Evolutionary conservation across 1,140 invertebrate species (phyloP).

Genomic region (Dolichoris vasculosae): DNA sequence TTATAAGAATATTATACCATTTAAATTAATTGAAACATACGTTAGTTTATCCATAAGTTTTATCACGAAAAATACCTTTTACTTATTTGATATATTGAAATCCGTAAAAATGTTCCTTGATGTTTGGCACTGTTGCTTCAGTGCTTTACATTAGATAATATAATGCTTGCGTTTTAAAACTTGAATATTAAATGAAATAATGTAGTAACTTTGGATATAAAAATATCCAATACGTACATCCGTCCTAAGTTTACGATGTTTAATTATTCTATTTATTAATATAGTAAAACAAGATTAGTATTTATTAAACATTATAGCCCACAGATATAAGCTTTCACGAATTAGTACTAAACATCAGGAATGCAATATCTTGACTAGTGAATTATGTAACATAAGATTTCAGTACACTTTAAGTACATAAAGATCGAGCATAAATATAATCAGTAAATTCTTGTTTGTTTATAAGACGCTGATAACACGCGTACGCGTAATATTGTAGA

Average conservation of each 20-base stretch:
- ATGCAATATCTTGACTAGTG: neutral
- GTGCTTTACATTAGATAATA: too few species aligned
- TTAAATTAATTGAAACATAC: neutral
- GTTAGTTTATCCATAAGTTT: neutral
- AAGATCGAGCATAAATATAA: neutral
- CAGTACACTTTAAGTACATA: neutral
- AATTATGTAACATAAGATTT: constrained; percentile 35
- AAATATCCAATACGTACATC: too few species aligned
- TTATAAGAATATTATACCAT: neutral
- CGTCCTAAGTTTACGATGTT: too few species aligned
- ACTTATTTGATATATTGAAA: too few species aligned
- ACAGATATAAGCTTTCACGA: neutral
- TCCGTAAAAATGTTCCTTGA: too few species aligned
- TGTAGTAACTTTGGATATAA: too few species aligned
- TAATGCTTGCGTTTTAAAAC: too few species aligned
- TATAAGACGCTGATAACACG: neutral
- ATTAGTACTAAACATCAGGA: neutral
- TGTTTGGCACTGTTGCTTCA: too few species aligned
- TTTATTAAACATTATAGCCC: neutral
- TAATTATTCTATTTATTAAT: too few species aligned
- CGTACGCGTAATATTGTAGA: neutral
- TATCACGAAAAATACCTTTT: too few species aligned
- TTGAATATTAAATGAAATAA: too few species aligned
- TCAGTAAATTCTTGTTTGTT: neutral
- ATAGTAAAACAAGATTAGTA: too few species aligned